Evolutionary conservation across 2,113 vertebrate genomes (phyloP).

Genomic region (Promerops cafer): DNA sequence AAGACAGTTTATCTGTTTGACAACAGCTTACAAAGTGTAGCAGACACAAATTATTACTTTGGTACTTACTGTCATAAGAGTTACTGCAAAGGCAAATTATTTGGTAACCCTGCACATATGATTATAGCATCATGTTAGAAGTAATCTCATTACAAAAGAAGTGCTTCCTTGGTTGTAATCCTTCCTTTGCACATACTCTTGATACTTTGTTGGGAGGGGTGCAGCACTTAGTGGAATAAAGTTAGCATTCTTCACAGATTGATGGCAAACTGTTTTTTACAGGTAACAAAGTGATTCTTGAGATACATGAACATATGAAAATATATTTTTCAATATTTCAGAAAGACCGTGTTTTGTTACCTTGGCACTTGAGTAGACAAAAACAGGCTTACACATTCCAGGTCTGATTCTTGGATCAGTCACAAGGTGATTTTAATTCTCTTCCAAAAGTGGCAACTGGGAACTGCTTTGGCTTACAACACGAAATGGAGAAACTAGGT

Average conservation of each 20-base stretch:
- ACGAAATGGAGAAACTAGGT: background rate
- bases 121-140: slow-evolving; percentile 25
- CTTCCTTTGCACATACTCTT: background rate
- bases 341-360: background rate
- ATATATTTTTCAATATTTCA: background rate
- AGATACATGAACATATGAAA: background rate
- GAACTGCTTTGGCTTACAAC: background rate
- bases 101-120: background rate
- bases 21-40: slow-evolving; percentile 5
- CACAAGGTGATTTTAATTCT: background rate
- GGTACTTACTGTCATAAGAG: background rate
- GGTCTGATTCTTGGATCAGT: background rate
- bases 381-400: background rate
- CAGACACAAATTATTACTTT: slow-evolving; percentile 37
- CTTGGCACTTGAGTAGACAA: background rate
- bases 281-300: background rate
- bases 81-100: slow-evolving; percentile 17
- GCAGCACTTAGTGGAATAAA: background rate
- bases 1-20: slow-evolving; percentile 39
- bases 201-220: background rate
- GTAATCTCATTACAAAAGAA: background rate
- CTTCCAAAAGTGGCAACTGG: background rate
- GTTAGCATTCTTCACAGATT: background rate
- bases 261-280: background rate
- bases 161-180: background rate